Percentiles rank a stretch among this genome's conserved stretches.
Evolutionary conservation across 2,113 vertebrate species (phyloP).

Genomic region (Sarotherodon lohbergeri): DNA sequence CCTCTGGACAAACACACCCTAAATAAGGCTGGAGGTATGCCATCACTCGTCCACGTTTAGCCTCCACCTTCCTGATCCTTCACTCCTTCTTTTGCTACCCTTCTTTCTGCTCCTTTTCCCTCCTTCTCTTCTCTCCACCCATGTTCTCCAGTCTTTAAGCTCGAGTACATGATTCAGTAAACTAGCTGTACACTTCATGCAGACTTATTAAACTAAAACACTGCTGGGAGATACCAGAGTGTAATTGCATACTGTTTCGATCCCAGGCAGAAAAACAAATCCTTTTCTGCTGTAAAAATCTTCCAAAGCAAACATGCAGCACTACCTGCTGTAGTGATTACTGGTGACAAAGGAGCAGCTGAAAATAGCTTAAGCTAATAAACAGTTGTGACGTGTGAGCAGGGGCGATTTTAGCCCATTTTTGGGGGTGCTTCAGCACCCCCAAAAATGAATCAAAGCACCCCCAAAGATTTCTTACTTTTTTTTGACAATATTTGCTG

Average conservation of each 20-base stretch:
- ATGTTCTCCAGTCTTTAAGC: neutral
- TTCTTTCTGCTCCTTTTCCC: neutral
- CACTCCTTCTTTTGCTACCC: neutral
- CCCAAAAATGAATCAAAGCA: too few relatives aligned
- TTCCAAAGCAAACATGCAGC: neutral
- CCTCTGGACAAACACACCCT: slow-evolving; percentile 45
- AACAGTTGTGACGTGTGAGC: neutral
- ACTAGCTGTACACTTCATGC: neutral
- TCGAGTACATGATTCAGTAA: neutral
- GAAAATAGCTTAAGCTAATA: too few relatives aligned
- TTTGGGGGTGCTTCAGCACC: too few relatives aligned
- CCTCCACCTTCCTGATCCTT: neutral
- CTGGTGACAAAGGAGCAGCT: too few relatives aligned
- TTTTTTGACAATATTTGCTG: too few relatives aligned
- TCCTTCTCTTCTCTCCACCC: neutral
- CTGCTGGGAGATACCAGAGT: neutral
- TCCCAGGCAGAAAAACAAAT: neutral
- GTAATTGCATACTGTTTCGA: neutral
- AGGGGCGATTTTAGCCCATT: too few relatives aligned
- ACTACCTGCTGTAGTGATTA: too few relatives aligned
- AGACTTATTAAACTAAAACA: neutral
- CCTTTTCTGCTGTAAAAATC: neutral
- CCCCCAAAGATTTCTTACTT: too few relatives aligned
- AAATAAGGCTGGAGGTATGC: slow-evolving; percentile 67
- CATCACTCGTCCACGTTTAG: neutral